Base-by-base conservation (phyloP, 2,888 invertebrate genomes). In the Branchipolynoe longqiensis region DNA sequence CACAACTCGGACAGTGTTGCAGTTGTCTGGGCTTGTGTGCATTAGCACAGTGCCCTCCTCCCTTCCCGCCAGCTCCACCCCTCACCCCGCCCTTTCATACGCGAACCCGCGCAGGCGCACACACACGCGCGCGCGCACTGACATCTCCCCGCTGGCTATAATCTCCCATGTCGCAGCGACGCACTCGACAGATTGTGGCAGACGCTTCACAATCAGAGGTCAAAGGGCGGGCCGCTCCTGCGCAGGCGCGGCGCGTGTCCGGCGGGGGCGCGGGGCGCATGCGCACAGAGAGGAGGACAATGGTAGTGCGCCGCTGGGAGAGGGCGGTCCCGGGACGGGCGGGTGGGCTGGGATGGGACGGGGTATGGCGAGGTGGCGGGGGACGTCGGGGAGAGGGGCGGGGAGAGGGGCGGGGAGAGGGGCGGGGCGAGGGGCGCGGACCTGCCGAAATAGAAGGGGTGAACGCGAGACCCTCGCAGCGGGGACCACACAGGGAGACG, bases 131-230 rank as follows among this genome's bases (percentile, higher is more conserved):
- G 62, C 38, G 69, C 33, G 12, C 48, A 25, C 25, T 78, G 25
- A 73, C 40, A 33, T 28, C 1, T 28, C 28, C 48, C 48, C 48
- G 78, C 41, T 31, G n/a, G 8, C n/a, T 28, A 78, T 78, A 78
- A 78, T 78, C 78, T 78, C 48, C 48, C n/a, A 1, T 78, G 78
- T 78, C 40, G 28, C 78, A 78, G 41, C 41, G 25, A 62, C 28
- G 48, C 18, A 12, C 41, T 41, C 25, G 78, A 78, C 78, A 78
- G 78, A 78, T 28, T 18, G 41, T 41, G 48, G 48, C 78, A 78
- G 78, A 78, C 78, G 78, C 25, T 33, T 48, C 48, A 78, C 78
- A 78, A 41, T 14, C 48, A 25, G n/a, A 48, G 78, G 78, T 78
- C 78, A 78, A 41, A 78, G 78, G 78, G 6, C 78, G 22, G 28